phyloP scores from a whole-genome alignment of 2,113 vertebrate species.

The Pygoscelis adeliae region DNA sequence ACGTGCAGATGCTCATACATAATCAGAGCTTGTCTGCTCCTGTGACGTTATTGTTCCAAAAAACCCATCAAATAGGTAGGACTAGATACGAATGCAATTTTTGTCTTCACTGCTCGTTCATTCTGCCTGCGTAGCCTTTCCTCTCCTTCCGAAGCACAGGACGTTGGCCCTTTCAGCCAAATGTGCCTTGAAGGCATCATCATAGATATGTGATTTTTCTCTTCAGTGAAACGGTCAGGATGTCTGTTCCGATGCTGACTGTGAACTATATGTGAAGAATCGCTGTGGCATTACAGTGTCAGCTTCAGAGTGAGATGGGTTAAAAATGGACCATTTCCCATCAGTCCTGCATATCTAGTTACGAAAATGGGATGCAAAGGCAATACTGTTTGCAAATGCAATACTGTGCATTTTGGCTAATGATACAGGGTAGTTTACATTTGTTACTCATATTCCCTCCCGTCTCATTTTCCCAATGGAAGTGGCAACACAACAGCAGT shows the following conservation, averaged over 20 bases:
- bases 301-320: neutral
- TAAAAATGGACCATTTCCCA: neutral
- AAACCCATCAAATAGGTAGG: neutral
- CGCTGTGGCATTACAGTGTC: neutral
- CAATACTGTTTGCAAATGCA: neutral
- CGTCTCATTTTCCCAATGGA: neutral
- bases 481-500: neutral
- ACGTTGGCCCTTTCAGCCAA: neutral
- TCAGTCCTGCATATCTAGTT: neutral
- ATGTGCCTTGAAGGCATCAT: neutral
- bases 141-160: neutral
- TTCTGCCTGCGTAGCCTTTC: neutral
- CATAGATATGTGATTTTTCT: neutral
- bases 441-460: neutral
- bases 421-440: neutral
- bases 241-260: neutral
- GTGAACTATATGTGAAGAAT: neutral
- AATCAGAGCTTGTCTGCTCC: slow-evolving; percentile 40
- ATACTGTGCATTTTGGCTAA: neutral
- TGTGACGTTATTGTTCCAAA: slow-evolving; percentile 18
- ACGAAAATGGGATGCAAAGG: neutral
- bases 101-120: neutral
- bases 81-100: slow-evolving; percentile 13
- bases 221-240: neutral
- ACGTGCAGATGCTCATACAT: slow-evolving; percentile 62